Conservation (phyloP, 2,797 vertebrate species). For the Leucoraja ocellata region DNA sequence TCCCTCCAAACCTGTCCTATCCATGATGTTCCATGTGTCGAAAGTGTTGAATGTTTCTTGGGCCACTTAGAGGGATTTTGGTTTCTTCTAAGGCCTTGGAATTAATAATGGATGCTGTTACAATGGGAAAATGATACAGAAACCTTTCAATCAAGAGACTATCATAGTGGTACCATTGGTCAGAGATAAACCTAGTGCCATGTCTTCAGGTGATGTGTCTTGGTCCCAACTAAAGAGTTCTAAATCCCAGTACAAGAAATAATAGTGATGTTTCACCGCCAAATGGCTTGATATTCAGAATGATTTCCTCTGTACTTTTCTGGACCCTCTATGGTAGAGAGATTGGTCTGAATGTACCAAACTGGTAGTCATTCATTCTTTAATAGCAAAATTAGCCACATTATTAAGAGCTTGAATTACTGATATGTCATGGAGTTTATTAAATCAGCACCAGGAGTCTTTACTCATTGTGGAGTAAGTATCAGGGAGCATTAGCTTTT, state of each 20-base stretch:
- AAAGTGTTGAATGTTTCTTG: neutral
- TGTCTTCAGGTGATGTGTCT: neutral
- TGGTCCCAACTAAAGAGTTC: neutral
- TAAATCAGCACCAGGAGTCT: neutral
- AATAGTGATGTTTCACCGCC: neutral
- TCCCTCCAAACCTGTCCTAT: too few species aligned
- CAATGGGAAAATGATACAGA: neutral
- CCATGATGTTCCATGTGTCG: neutral
- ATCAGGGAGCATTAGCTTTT: neutral
- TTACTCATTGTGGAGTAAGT: neutral
- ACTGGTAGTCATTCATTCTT: neutral
- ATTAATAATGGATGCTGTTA: neutral
- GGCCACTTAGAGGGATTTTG: neutral
- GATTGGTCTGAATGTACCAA: neutral
- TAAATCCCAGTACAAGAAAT: neutral
- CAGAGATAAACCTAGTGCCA: neutral
- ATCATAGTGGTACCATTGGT: neutral
- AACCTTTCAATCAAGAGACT: neutral
- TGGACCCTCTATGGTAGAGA: neutral
- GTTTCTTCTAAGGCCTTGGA: neutral
- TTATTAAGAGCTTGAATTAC: neutral
- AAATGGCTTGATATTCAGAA: neutral
- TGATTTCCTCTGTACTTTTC: neutral
- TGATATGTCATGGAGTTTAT: neutral
- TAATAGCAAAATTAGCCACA: neutral